Percentiles rank a stretch among this genome's conserved stretches.
Evolutionary conservation across 2,797 vertebrate species (phyloP).

Genomic region (Gallirallus australis): DNA sequence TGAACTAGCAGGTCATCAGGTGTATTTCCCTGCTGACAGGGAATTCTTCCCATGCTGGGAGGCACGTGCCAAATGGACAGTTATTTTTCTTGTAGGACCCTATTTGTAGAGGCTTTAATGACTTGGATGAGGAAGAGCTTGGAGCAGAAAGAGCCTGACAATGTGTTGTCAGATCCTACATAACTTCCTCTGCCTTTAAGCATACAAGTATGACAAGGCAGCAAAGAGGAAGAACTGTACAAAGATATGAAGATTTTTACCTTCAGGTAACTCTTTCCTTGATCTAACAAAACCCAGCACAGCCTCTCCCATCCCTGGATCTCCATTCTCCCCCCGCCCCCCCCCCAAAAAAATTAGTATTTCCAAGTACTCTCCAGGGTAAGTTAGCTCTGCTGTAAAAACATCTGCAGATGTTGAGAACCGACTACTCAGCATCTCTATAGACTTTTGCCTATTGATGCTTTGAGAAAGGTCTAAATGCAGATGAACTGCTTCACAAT

Average conservation of each 20-base stretch:
- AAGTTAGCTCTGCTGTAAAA: conserved; percentile 18
- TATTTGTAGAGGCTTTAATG: background rate
- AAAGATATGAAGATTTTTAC: background rate
- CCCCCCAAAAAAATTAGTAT: background rate
- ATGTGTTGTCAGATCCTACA: background rate
- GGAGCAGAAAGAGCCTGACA: background rate
- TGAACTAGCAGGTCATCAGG: background rate
- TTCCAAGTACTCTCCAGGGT: conserved; percentile 16
- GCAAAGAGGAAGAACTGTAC: background rate
- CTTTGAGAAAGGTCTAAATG: background rate
- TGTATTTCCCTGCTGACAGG: background rate
- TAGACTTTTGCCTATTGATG: conserved; percentile 2
- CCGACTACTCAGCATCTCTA: background rate
- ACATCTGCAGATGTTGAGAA: conserved; percentile 57
- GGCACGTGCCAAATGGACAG: background rate
- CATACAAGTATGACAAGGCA: background rate
- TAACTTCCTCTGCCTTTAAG: background rate
- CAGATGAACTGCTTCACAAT: conserved; percentile 2
- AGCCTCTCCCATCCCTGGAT: background rate
- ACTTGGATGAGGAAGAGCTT: background rate
- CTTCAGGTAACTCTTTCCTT: background rate
- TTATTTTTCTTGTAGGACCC: background rate
- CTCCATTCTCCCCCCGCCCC: background rate
- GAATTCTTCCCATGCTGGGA: background rate
- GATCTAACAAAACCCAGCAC: background rate